Evolutionary conservation across 2,113 vertebrate genomes (phyloP).

Genomic region (Solea senegalensis): DNA sequence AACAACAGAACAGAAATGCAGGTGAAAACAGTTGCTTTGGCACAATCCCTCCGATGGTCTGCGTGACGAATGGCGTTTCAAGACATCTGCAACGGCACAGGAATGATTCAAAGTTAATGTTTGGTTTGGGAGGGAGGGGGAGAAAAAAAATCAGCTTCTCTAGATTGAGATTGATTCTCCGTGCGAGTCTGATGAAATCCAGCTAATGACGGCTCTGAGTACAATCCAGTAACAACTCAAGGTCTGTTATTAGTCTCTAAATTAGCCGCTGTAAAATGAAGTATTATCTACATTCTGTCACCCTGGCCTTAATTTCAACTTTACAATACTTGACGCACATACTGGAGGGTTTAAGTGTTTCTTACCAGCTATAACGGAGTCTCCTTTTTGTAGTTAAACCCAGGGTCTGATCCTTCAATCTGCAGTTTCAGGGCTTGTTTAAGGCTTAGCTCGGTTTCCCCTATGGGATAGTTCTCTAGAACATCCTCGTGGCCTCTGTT

Average conservation of each 20-base stretch:
- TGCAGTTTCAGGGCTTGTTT: constrained; percentile 99
- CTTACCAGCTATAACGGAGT: constrained; percentile 94
- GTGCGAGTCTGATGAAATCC: constrained; percentile 45
- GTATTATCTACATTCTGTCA: background rate
- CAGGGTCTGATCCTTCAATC: constrained; percentile 92
- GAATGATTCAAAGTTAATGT: constrained; percentile 56
- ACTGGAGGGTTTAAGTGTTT: constrained; percentile 15
- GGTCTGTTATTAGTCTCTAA: constrained; percentile 21
- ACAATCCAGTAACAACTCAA: constrained; percentile 24
- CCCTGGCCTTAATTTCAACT: constrained; percentile 33
- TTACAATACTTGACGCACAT: constrained; percentile 20
- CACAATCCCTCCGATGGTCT: constrained; percentile 76
- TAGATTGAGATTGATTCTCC: constrained; percentile 42
- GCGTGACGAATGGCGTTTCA: constrained; percentile 63
- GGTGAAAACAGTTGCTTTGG: constrained; percentile 81
- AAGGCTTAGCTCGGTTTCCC: constrained; percentile 95
- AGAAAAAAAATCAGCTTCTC: constrained; percentile 15
- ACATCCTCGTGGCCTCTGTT: constrained; percentile 91
- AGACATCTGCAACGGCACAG: constrained; percentile 76
- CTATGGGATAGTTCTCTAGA: constrained; percentile 90
- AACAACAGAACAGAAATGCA: constrained; percentile 39
- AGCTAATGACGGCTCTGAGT: constrained; percentile 37
- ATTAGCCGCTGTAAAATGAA: constrained; percentile 11
- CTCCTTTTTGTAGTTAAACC: constrained; percentile 98
- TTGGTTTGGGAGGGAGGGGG: constrained; percentile 39